Evolutionary conservation across 2,888 invertebrate species (phyloP).

Genomic region (Punctoribates punctum): DNA sequence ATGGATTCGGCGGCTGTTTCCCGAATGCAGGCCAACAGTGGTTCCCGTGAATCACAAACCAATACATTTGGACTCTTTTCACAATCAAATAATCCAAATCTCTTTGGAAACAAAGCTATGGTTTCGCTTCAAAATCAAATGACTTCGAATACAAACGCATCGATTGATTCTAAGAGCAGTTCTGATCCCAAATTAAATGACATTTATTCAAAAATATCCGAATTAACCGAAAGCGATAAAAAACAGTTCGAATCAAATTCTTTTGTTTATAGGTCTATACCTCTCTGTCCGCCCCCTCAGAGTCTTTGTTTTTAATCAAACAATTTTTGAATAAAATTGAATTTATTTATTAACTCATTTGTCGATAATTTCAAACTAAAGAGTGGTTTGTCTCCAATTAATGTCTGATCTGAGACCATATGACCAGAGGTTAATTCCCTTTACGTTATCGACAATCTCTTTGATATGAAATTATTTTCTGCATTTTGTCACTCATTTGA

Average conservation of each 20-base stretch:
- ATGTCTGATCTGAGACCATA: too few species aligned
- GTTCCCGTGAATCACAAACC: conserved; percentile 3
- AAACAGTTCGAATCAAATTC: neutral
- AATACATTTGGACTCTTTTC: conserved; percentile 2
- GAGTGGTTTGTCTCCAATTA: too few species aligned
- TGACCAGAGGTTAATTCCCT: too few species aligned
- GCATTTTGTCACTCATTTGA: too few species aligned
- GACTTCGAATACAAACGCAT: neutral
- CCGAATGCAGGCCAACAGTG: neutral
- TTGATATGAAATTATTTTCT: too few species aligned
- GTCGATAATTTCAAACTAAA: too few species aligned
- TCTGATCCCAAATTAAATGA: neutral
- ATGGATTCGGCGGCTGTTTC: conserved; percentile 4
- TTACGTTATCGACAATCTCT: too few species aligned
- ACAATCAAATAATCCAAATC: neutral
- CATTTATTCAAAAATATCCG: conserved; percentile 6
- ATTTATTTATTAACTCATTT: too few species aligned
- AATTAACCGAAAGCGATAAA: neutral
- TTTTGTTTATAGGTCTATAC: neutral
- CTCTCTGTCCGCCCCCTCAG: conserved; percentile 12
- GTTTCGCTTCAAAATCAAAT: neutral
- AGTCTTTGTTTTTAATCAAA: conserved; percentile 9
- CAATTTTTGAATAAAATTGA: too few species aligned
- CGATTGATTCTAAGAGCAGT: neutral
- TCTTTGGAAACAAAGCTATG: neutral